phyloP scores from a whole-genome alignment of 1,140 invertebrate genomes.

The Macrobrachium rosenbergii region DNA sequence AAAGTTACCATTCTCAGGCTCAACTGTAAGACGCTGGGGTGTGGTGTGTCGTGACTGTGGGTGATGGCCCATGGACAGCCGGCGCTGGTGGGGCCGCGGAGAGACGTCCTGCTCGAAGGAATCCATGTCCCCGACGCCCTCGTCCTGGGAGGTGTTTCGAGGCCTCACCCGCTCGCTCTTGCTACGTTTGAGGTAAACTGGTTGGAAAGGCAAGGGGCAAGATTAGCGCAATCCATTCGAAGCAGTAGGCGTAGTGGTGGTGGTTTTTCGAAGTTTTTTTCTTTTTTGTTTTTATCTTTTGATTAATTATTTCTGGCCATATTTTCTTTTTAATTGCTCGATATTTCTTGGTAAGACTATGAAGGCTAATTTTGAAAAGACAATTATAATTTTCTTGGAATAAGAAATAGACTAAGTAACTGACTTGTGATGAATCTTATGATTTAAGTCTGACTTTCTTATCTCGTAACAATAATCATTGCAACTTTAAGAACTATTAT shows the following conservation, averaged over 20 bases:
- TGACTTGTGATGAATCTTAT: no score
- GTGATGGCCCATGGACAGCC: slow-evolving; percentile 54
- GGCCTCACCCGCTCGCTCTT: slow-evolving; percentile 55
- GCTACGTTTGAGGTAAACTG: slow-evolving; percentile 58
- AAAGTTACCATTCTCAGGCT: slow-evolving; percentile 55
- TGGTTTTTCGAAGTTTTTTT: no score
- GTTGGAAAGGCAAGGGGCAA: slow-evolving; percentile 2
- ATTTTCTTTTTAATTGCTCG: no score
- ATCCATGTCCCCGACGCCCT: neutral
- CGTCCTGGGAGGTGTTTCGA: slow-evolving; percentile 20
- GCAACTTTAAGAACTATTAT: no score
- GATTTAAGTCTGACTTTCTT: no score
- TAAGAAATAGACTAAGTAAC: no score
- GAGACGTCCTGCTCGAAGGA: slow-evolving; percentile 37
- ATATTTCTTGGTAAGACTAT: no score
- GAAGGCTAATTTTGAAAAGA: no score
- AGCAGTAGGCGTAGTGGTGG: neutral
- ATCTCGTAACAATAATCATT: no score
- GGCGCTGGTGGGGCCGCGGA: slow-evolving; percentile 53
- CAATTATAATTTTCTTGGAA: no score
- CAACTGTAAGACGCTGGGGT: slow-evolving; percentile 54
- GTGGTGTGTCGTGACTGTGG: slow-evolving; percentile 41
- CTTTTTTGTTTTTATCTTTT: no score
- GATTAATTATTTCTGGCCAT: no score
- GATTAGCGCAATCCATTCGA: neutral